Base-by-base conservation (phyloP, 1,140 invertebrate species). In the Ephestia elutella region DNA sequence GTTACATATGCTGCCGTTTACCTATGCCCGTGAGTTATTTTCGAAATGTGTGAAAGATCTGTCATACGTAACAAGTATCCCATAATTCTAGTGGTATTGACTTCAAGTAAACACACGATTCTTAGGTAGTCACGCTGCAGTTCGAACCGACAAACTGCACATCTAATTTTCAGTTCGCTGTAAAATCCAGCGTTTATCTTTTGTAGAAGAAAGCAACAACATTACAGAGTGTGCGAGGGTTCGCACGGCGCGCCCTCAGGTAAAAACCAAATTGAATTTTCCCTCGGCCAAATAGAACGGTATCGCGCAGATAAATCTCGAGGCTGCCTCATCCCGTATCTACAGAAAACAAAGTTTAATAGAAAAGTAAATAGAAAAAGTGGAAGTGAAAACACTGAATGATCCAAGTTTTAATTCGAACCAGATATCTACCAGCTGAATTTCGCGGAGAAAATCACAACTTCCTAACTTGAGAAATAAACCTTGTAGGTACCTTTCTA, bases 181-280 rank as follows among this genome's bases (percentile, higher is more conserved):
- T 71, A 66, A 69, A 66, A 69, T 65, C 62, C 35, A 58, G 62
- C 62, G 62, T 62, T 72, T 69, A 69, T 66, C 62, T 70, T 61
- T 59, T 67, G 65, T 57, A 53, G 56, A 65, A 67, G 64, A 72
- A 65, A 69, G 63, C 66, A 71, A 70, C 66, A 75, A 76, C 73
- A 74, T 79, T 76, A 75, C 71, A 71, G 65, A 75, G 65, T 60
- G 74, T 67, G 65, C 70, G 71, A 67, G 68, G 72, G 72, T 70
- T 68, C 63, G 59, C 70, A 70, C 70, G 63, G 59, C 60, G 68
- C 72, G 66, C 71, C 78, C 73, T 71, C 73, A 77, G 78, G 79
- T 79, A 80, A 82, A 85, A 86, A 83, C 76, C 73, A 82, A 86
- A 86, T 86, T 82, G 80, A 82, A 86, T 83, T 79, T 78, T 71